phyloP scores from a whole-genome alignment of 1,140 invertebrate genomes.

The Drosophila fuyamai region DNA sequence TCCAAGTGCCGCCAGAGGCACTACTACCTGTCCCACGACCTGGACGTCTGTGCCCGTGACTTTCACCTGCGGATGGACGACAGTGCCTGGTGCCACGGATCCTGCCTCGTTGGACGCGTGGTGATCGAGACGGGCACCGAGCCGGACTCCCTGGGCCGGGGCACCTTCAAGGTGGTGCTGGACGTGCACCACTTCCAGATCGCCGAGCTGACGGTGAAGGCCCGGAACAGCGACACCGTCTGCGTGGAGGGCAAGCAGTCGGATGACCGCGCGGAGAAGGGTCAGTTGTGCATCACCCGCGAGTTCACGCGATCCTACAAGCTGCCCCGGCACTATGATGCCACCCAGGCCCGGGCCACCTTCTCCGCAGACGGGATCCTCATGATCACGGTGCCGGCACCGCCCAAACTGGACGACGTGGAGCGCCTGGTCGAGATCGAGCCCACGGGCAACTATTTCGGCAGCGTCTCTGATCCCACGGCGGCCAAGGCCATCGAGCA shows the following conservation, averaged over 20 bases:
- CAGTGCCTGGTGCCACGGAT: conserved; percentile 78
- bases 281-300: conserved; percentile 71
- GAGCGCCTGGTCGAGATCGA: conserved; percentile 78
- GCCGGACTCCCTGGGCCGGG: conserved; percentile 67
- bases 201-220: conserved; percentile 71
- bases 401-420: conserved; percentile 78
- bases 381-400: conserved; percentile 80
- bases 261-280: conserved; percentile 72
- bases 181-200: conserved; percentile 80
- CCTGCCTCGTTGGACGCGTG: conserved; percentile 72
- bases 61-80: conserved; percentile 73
- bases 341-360: conserved; percentile 74
- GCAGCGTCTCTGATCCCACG: conserved; percentile 68
- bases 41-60: conserved; percentile 75
- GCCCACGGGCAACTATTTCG: conserved; percentile 76
- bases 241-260: conserved; percentile 73
- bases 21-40: conserved; percentile 67
- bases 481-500: conserved; percentile 72
- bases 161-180: conserved; percentile 78
- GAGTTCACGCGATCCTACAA: conserved; percentile 76
- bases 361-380: conserved; percentile 80
- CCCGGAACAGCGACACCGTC: conserved; percentile 74
- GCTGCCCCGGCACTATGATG: conserved; percentile 78
- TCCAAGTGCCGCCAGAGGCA: conserved; percentile 69
- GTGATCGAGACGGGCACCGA: conserved; percentile 75